These are phyloP conservation scores for Monomorium pharaonis DNA, from an alignment of 1,140 invertebrate genomes.

Conservation along the genomic window DNA sequence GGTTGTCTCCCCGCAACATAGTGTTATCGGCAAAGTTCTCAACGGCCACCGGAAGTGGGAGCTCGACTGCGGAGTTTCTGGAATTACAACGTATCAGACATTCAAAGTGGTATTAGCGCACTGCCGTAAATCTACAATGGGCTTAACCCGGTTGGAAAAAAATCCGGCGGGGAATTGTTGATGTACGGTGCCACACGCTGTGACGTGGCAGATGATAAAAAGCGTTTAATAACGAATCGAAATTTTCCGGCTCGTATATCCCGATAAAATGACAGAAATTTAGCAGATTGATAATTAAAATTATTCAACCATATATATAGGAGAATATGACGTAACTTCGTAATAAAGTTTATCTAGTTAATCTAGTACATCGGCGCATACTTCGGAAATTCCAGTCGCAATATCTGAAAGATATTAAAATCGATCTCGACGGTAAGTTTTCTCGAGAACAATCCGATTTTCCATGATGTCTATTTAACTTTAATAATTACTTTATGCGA, in stretches of 20 bases:
- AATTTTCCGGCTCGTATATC: background rate
- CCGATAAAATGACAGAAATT: background rate
- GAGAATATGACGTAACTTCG: slow-evolving; percentile 55
- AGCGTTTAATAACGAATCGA: slow-evolving; percentile 60
- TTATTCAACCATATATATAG: slow-evolving; percentile 49
- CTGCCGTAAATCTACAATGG: slow-evolving; percentile 65
- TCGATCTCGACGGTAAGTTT: slow-evolving; percentile 66
- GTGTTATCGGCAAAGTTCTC: slow-evolving; percentile 62
- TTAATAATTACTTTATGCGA: slow-evolving; percentile 65
- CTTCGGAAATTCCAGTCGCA: slow-evolving; percentile 57
- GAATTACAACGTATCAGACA: slow-evolving; percentile 66
- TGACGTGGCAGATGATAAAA: slow-evolving; percentile 4
- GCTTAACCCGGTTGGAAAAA: slow-evolving; percentile 47
- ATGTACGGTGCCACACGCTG: slow-evolving; percentile 13
- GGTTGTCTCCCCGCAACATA: slow-evolving; percentile 54
- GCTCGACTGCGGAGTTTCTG: slow-evolving; percentile 52
- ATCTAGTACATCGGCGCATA: slow-evolving; percentile 54
- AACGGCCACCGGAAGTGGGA: slow-evolving; percentile 49
- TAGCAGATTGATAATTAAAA: slow-evolving; percentile 52
- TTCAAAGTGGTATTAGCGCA: slow-evolving; percentile 67
- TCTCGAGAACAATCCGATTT: slow-evolving; percentile 58
- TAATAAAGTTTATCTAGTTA: slow-evolving; percentile 68
- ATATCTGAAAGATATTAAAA: slow-evolving; percentile 72
- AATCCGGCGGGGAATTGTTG: slow-evolving; percentile 32
- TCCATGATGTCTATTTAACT: slow-evolving; percentile 63